phyloP scores from a whole-genome alignment of 2,888 invertebrate species.

The Eilema sororculum region DNA sequence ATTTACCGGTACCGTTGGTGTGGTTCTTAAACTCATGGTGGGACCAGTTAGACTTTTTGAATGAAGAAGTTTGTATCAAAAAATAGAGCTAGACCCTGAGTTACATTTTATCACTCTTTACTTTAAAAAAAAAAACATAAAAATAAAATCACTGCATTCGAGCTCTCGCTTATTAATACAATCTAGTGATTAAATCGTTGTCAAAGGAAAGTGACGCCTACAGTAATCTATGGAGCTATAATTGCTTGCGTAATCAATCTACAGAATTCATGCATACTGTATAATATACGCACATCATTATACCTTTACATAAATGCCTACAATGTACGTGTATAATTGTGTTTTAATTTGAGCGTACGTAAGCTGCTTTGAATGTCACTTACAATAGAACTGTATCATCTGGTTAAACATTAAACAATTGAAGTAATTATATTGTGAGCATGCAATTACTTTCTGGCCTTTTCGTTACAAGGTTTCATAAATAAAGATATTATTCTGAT shows the following conservation, averaged over 20 bases:
- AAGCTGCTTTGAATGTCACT: constrained; percentile 62
- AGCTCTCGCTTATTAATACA: no score
- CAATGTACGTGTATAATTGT: constrained; percentile 61
- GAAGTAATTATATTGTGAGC: constrained; percentile 64
- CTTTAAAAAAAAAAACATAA: no score
- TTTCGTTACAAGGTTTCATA: constrained; percentile 50
- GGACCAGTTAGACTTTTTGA: no score
- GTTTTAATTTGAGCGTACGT: constrained; percentile 62
- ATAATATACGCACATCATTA: constrained; percentile 19
- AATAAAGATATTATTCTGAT: constrained; percentile 22
- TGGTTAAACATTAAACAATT: constrained; percentile 77
- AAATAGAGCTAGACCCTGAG: no score
- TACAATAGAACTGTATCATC: constrained; percentile 64
- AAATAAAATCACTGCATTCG: no score
- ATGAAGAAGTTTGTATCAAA: no score
- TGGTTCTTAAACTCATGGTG: no score
- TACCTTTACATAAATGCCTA: constrained; percentile 19
- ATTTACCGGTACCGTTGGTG: background rate
- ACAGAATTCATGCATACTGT: constrained; percentile 28
- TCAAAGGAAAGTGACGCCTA: background rate
- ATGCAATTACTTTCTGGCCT: constrained; percentile 54
- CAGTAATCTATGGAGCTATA: background rate
- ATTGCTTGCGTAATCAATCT: constrained; percentile 28
- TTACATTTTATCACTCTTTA: no score
- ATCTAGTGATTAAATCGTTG: no score